Evolutionary conservation across 2,888 invertebrate genomes (phyloP).

Genomic region (Drepanosiphum platanoidis): DNA sequence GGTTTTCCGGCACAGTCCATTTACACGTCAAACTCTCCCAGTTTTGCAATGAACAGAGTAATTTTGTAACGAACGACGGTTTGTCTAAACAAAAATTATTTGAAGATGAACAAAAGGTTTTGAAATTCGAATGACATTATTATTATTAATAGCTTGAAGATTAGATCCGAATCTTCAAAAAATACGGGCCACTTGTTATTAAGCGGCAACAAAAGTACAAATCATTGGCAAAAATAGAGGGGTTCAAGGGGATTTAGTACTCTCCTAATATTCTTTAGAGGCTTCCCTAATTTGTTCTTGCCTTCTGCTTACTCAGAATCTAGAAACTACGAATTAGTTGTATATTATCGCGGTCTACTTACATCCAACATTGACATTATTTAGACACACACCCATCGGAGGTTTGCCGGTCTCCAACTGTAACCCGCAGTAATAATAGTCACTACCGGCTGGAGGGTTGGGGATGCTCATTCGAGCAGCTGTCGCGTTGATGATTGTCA

Average conservation of each 20-base stretch:
- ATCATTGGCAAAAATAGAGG: no score
- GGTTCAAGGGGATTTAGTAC: no score
- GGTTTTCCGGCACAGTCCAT: slow-evolving; percentile 75
- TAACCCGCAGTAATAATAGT: slow-evolving; percentile 71
- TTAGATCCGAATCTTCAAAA: no score
- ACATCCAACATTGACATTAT: slow-evolving; percentile 72
- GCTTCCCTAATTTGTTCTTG: no score
- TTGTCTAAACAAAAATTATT: slow-evolving; percentile 26
- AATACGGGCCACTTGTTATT: no score
- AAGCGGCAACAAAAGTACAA: no score
- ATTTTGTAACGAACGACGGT: slow-evolving; percentile 68
- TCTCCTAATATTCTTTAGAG: no score
- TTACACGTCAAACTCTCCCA: slow-evolving; percentile 79
- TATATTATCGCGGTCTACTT: slow-evolving; percentile 66
- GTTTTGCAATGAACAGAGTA: slow-evolving; percentile 79
- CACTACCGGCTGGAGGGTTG: slow-evolving; percentile 70
- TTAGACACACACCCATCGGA: slow-evolving; percentile 69
- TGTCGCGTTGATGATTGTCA: slow-evolving; percentile 73
- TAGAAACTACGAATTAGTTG: no score
- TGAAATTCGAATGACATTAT: no score
- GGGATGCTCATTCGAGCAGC: slow-evolving; percentile 72
- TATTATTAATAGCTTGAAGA: no score
- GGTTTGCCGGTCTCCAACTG: slow-evolving; percentile 66
- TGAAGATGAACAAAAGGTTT: not conserved
- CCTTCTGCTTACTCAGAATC: no score